phyloP scores from a whole-genome alignment of 2,888 invertebrate species.

The Saturnia japonica region DNA sequence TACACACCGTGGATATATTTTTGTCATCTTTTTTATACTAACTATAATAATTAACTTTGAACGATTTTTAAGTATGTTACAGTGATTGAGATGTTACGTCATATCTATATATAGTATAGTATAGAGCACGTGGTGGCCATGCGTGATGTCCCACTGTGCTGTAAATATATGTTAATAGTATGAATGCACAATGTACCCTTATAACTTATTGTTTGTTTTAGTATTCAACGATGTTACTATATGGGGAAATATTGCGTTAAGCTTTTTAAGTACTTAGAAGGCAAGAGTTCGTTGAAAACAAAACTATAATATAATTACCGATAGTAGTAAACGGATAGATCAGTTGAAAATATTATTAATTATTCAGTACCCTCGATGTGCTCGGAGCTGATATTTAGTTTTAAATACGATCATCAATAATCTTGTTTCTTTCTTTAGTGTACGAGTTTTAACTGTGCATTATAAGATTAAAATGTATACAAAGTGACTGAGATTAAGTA shows the following conservation, averaged over 20 bases:
- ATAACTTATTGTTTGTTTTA: conserved; percentile 38
- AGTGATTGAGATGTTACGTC: conserved; percentile 14
- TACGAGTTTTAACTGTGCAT: not conserved
- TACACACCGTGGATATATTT: not conserved
- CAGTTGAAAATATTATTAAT: not conserved
- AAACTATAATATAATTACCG: not conserved
- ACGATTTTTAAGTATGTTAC: conserved; percentile 13
- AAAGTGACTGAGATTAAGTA: not conserved
- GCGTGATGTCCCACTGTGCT: conserved; percentile 33
- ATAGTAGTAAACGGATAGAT: not conserved
- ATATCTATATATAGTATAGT: conserved; percentile 27
- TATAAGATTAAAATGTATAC: not conserved
- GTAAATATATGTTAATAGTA: conserved; percentile 38
- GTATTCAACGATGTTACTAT: conserved; percentile 12
- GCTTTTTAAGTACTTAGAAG: conserved; percentile 5
- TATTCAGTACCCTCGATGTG: not conserved
- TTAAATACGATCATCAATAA: not conserved
- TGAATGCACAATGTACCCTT: conserved; percentile 34
- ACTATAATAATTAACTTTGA: not conserved
- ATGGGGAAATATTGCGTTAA: conserved; percentile 10
- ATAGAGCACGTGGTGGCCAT: conserved; percentile 46
- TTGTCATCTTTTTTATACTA: not conserved
- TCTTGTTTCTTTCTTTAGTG: not conserved
- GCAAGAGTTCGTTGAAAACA: not conserved
- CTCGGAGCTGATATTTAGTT: not conserved